phyloP scores from a whole-genome alignment of 2,888 invertebrate species.

The Meghimatium bilineatum region DNA sequence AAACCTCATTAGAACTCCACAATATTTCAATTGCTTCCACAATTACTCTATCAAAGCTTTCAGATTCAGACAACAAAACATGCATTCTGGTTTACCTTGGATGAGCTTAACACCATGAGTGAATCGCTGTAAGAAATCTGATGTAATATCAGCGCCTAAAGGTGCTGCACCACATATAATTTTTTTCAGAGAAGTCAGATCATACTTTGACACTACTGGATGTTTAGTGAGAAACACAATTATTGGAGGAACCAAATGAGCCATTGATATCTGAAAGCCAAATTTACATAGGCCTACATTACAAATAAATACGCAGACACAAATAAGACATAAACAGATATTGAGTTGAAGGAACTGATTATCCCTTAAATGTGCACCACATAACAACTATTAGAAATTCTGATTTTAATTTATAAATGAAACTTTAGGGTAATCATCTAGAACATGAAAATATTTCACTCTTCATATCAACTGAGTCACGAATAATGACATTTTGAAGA shows the following conservation, averaged over 20 bases:
- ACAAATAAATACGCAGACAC: neutral
- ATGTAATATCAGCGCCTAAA: constrained; percentile 74
- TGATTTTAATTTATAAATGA: too few relatives aligned
- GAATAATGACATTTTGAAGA: too few relatives aligned
- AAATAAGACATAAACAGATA: too few relatives aligned
- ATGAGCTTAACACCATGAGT: neutral
- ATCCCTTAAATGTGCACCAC: too few relatives aligned
- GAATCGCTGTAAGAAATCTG: constrained; percentile 59
- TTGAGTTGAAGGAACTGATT: too few relatives aligned
- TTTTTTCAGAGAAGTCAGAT: constrained; percentile 84
- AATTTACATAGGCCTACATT: neutral
- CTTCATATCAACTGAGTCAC: too few relatives aligned
- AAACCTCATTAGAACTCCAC: too few relatives aligned
- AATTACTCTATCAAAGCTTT: too few relatives aligned
- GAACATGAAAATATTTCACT: too few relatives aligned
- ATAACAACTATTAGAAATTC: too few relatives aligned
- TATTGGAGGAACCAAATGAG: constrained; percentile 88
- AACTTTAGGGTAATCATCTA: too few relatives aligned
- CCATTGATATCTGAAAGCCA: constrained; percentile 80
- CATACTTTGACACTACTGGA: constrained; percentile 84
- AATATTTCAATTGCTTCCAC: too few relatives aligned
- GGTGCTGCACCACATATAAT: constrained; percentile 90
- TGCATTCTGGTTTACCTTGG: constrained; percentile 30
- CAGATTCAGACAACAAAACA: neutral
- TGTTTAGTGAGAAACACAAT: constrained; percentile 85